A percentile compares a stretch with the other conserved stretches of the same genome.
phyloP scores from a whole-genome alignment of 2,113 vertebrate genomes.

The Hippocampus guttulatus region DNA sequence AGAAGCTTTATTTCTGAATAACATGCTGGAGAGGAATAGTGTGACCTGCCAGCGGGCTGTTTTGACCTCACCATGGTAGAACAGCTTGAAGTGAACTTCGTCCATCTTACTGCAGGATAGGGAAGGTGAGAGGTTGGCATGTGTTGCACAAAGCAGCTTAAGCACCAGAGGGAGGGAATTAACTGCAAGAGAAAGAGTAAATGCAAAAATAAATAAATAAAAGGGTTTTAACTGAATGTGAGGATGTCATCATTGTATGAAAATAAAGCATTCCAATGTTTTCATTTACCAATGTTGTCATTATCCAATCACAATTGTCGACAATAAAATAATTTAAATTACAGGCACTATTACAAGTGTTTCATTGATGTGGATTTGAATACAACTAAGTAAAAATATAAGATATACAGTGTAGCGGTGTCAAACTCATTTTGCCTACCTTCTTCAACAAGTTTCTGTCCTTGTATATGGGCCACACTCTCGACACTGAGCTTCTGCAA shows the following conservation, averaged over 20 bases:
- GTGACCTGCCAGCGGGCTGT: constrained; percentile 1
- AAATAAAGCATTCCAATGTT: not conserved
- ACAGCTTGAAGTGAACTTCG: constrained; percentile 82
- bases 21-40: not conserved
- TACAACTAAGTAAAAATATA: no score
- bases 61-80: constrained; percentile 80
- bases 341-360: no score
- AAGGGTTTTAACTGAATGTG: not conserved
- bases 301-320: not conserved
- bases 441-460: constrained; percentile 38
- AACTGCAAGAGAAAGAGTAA: constrained; percentile 22
- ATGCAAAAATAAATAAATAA: not conserved
- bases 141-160: constrained; percentile 80
- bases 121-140: constrained; percentile 64
- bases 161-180: constrained; percentile 77
- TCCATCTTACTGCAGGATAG: constrained; percentile 72
- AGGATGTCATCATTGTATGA: not conserved
- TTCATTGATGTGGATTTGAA: no score
- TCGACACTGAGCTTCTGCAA: constrained; percentile 79
- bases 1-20: not conserved
- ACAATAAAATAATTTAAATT: not conserved
- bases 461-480: constrained; percentile 43
- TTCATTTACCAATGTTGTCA: not conserved
- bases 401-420: no score
- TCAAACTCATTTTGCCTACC: not conserved